Evolutionary conservation across 2,797 vertebrate genomes (phyloP).

Genomic region (Sebastes diaconus): DNA sequence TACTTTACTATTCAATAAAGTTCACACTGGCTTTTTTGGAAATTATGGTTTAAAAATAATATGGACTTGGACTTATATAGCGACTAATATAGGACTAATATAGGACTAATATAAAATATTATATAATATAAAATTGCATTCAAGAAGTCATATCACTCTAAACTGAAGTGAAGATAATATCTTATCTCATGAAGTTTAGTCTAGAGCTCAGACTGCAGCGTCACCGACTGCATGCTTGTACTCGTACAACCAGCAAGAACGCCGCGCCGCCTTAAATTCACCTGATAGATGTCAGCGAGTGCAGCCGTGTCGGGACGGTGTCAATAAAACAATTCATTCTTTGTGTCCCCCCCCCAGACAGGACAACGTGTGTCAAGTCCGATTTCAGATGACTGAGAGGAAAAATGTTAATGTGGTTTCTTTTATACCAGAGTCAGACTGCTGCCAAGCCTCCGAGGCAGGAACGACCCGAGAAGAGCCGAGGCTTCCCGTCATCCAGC

Average conservation of each 20-base stretch:
- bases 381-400: not conserved
- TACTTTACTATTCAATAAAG: not conserved
- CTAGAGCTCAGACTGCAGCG: not conserved
- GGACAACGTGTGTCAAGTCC: conserved; percentile 25
- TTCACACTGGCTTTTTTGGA: not conserved
- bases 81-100: too few species aligned
- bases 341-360: not conserved
- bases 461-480: not conserved
- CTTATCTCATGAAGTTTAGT: not conserved
- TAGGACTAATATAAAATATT: not conserved
- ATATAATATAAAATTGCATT: not conserved
- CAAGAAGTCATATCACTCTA: not conserved
- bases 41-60: not conserved
- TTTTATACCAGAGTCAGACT: not conserved
- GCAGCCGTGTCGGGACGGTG: not conserved
- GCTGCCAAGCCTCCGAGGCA: conserved; percentile 32
- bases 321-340: conserved; percentile 34
- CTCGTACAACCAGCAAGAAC: not conserved
- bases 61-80: too few species aligned
- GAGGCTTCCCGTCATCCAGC: not conserved
- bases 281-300: conserved; percentile 19
- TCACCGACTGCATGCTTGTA: not conserved
- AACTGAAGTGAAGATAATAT: not conserved
- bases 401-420: conserved; percentile 2
- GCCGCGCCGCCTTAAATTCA: conserved; percentile 18